Evolutionary conservation across 2,113 vertebrate genomes (phyloP), one percentile per base, ranked within the genome.

Genomic region (Anseranas semipalmata): DNA sequence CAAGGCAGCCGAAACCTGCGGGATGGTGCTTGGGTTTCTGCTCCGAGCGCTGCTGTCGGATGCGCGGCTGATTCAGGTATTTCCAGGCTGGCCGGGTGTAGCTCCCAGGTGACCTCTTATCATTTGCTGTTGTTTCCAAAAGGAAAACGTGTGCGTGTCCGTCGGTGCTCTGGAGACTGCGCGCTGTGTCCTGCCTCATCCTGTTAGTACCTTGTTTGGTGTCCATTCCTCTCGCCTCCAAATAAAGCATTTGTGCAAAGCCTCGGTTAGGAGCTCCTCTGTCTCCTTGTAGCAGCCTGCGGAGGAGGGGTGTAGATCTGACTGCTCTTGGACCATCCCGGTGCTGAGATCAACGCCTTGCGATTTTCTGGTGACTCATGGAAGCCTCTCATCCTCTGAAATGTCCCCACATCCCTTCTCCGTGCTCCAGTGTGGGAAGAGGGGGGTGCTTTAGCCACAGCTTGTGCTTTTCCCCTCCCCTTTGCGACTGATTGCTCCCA

Each of bases 1-100:
- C 21, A 27, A 14, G 30, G 22, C 48, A 32, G 15, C 77, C 1
- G 0, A 5, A 27, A 15, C 19, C 13, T 0, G 16, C 0, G 0
- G 74, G 55, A 24, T 2, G 7, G 16, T 3, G 10, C 20, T 3
- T 6, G 37, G 37, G 15, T 15, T 8, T 24, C 41, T 15, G 17
- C 53, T 72, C 45, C 2, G 0, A 6, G 83, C 58, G 73, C 25
- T 37, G 56, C 48, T 80, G 11, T 12, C 0, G 21, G 62, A 7
- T 24, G 28, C n/a, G 72, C 20, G 67, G 45, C 79, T 3, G 6
- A 8, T 14, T 30, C 12, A 32, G 27, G 58, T 27, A n/a, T 27
- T 77, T 12, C 72, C 48, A 4, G 27, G 3, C 30, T 25, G 53
- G 18, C 0, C 0, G n/a, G 41, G 46, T 15, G 37, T 9, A 45